Percentiles rank a stretch among this genome's conserved stretches.
These are phyloP conservation scores for Saxidomus purpurata DNA, from an alignment of 1,140 invertebrate genomes.

Conservation along the genomic window DNA sequence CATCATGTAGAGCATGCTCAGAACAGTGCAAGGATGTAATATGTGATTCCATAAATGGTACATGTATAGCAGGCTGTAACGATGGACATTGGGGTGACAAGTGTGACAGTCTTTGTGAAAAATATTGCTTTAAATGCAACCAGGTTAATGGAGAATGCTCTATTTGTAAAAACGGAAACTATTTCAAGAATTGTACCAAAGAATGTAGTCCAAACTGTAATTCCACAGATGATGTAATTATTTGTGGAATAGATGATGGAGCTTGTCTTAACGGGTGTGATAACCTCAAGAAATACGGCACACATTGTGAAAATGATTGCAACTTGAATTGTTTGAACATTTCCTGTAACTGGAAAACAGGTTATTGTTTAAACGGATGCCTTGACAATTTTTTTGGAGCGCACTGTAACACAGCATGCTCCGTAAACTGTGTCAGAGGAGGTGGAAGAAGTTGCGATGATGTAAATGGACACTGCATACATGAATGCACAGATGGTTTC, in stretches of 20 bases:
- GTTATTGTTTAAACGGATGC: slow-evolving; percentile 16
- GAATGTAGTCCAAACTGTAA: not conserved
- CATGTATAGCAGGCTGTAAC: not conserved
- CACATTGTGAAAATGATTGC: not conserved
- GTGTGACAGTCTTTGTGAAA: not conserved
- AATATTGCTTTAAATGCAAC: not conserved
- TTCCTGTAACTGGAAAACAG: slow-evolving; percentile 3
- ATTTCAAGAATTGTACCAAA: not conserved
- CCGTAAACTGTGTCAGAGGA: not conserved
- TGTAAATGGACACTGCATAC: not conserved
- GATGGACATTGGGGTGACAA: slow-evolving; percentile 1
- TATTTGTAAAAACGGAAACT: not conserved
- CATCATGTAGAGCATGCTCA: not conserved
- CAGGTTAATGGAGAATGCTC: not conserved
- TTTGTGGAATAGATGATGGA: not conserved
- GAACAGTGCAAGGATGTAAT: not conserved
- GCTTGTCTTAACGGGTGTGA: not conserved
- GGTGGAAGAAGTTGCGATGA: not conserved
- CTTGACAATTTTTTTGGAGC: not conserved
- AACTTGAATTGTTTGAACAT: not conserved
- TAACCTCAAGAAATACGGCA: not conserved
- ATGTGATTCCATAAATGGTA: not conserved
- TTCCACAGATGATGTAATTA: too few relatives aligned
- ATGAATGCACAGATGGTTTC: not conserved
- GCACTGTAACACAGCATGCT: not conserved